Percentiles rank a stretch among this genome's conserved stretches.
Conservation (phyloP, 2,888 invertebrate genomes). For the Ophraella communa region DNA sequence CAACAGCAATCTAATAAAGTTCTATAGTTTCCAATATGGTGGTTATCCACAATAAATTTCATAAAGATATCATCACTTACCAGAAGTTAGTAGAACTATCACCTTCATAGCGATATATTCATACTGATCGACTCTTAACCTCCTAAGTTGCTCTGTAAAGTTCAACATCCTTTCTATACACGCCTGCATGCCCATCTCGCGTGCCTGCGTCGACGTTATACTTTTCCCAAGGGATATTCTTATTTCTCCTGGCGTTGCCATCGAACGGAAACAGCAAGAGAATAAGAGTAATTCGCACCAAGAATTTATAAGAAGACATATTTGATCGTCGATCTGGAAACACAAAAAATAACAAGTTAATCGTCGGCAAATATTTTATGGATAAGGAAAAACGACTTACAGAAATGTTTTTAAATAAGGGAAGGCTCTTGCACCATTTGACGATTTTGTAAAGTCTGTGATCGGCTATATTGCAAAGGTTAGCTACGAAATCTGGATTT, state of each 20-base stretch:
- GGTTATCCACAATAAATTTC: background rate
- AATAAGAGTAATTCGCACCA: constrained; percentile 94
- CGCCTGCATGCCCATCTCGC: constrained; percentile 78
- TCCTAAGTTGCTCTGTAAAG: constrained; percentile 89
- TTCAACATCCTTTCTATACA: constrained; percentile 95
- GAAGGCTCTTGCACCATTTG: constrained; percentile 97
- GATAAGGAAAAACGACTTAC: constrained; percentile 61
- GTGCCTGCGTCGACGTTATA: constrained; percentile 70
- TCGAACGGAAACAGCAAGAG: constrained; percentile 93
- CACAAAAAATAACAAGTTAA: constrained; percentile 1
- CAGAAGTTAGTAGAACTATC: constrained; percentile 88
- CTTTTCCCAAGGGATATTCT: constrained; percentile 69
- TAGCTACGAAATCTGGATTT: constrained; percentile 85
- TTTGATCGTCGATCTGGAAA: constrained; percentile 94
- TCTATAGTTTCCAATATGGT: background rate
- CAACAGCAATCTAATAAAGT: background rate
- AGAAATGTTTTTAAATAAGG: constrained; percentile 94
- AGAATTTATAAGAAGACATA: constrained; percentile 93
- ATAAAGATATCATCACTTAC: constrained; percentile 59
- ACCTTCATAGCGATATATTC: constrained; percentile 98
- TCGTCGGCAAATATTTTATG: background rate
- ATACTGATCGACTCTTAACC: constrained; percentile 90
- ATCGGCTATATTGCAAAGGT: constrained; percentile 93
- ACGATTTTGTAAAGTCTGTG: constrained; percentile 96
- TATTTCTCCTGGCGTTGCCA: constrained; percentile 89